Evolutionary conservation across 1,140 invertebrate species (phyloP).

Genomic region (Chionoecetes opilio): DNA sequence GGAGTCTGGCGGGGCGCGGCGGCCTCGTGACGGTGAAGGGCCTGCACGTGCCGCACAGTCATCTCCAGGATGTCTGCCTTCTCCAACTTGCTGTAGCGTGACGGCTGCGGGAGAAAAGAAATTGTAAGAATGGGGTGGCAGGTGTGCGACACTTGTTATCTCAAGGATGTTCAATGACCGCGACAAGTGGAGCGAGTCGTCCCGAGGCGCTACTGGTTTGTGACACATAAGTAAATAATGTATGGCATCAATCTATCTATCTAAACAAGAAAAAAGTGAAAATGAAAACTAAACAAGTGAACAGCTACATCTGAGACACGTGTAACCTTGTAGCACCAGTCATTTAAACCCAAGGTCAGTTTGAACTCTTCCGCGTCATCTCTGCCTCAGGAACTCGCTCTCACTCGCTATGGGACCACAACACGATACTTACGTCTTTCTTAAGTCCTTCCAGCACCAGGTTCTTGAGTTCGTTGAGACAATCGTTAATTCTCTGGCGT

Average conservation of each 20-base stretch:
- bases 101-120: conserved; percentile 83
- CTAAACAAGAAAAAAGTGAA: neutral
- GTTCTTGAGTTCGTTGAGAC: conserved; percentile 95
- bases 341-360: neutral
- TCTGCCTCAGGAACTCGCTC: neutral
- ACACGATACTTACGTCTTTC: conserved; percentile 86
- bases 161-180: neutral
- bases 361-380: neutral
- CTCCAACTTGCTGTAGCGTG: conserved; percentile 85
- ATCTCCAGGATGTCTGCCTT: conserved; percentile 94
- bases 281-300: neutral
- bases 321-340: neutral
- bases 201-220: neutral
- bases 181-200: neutral
- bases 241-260: too few relatives aligned
- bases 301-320: neutral
- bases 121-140: neutral
- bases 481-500: conserved; percentile 96
- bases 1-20: conserved; percentile 83
- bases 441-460: conserved; percentile 77
- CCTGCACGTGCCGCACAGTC: conserved; percentile 72
- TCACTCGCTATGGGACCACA: neutral
- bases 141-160: neutral
- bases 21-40: conserved; percentile 92
- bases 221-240: neutral